Percentiles rank a stretch among this genome's conserved stretches.
Conservation (phyloP, 2,888 invertebrate genomes). For the Plutella xylostella region DNA sequence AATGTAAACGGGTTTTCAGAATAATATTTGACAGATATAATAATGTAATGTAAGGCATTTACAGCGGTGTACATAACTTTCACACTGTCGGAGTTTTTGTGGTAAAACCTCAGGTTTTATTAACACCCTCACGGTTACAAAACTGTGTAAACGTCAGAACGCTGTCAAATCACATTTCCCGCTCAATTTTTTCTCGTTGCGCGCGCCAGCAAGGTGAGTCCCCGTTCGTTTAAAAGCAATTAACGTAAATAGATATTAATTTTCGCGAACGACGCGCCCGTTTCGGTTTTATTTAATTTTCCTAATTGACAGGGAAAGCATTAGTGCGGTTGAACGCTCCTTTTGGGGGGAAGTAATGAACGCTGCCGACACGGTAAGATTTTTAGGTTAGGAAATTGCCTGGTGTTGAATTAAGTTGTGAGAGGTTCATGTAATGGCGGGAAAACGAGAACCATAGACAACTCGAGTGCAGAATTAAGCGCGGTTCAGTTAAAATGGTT, state of each 20-base stretch:
- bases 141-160: neutral
- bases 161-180: neutral
- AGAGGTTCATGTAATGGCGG: no score
- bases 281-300: constrained; percentile 48
- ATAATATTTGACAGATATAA: no score
- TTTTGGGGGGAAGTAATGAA: constrained; percentile 38
- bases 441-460: no score
- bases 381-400: constrained; percentile 21
- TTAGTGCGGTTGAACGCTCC: constrained; percentile 26
- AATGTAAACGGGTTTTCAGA: no score
- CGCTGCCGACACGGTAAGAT: constrained; percentile 27
- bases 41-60: no score
- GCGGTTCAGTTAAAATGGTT: no score
- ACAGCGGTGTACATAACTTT: no score
- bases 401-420: no score
- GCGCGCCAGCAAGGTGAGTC: neutral
- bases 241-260: constrained; percentile 51
- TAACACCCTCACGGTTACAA: neutral
- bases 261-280: constrained; percentile 25
- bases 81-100: neutral
- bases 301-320: constrained; percentile 52
- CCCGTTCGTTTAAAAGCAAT: constrained; percentile 20
- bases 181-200: neutral
- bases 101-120: neutral
- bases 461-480: no score